Evolutionary conservation across 2,888 invertebrate genomes (phyloP), one percentile per base, ranked within the genome.

Genomic region (Coelinius sp.): DNA sequence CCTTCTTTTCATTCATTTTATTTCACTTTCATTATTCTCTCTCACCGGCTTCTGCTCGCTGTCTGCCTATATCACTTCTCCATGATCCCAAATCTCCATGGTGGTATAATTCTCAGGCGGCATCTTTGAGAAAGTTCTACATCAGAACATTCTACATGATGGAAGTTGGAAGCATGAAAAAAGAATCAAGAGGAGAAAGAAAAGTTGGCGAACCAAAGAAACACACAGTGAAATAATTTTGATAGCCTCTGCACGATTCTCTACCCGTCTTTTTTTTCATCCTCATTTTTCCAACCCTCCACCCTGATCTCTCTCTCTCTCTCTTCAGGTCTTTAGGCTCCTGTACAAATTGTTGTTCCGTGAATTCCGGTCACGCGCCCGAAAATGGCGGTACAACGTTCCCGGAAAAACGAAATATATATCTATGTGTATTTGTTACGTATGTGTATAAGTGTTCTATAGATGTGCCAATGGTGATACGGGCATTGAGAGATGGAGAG

Each of bases 161-260:
- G 24, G 17, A 56, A 52, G 24, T 25, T 46, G 64, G 24, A 35
- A 64, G 31, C 59, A 35, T 75, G 75, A 75, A 72, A 56, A 74
- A 76, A 72, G 77, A 76, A 77, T 68, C 73, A 46, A 73, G 71
- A 31, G 56, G 64, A 59, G 35, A 25, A 65, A 46, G 59, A 71
- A 71, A 62, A 52, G 67, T 63, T 63, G 67, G 67, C 52, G 68
- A 49, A 63, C 52, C 67, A 62, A 35, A 31, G 17, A 52, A 59
- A 38, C 24, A 46, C 44, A 44, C 67, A 71, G 67, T 68, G 62
- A 67, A 71, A 71, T 71, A 71, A 71, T 63, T 71, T 59, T 49
- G 62, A 63, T 69, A 59, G 62, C 52, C 41, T 67, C 52, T 17
- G 52, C 62, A 38, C 38, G 52, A 62, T 35, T 35, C 35, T 59